Evolutionary conservation across 2,888 invertebrate genomes (phyloP).

Genomic region (Polyommatus icarus): DNA sequence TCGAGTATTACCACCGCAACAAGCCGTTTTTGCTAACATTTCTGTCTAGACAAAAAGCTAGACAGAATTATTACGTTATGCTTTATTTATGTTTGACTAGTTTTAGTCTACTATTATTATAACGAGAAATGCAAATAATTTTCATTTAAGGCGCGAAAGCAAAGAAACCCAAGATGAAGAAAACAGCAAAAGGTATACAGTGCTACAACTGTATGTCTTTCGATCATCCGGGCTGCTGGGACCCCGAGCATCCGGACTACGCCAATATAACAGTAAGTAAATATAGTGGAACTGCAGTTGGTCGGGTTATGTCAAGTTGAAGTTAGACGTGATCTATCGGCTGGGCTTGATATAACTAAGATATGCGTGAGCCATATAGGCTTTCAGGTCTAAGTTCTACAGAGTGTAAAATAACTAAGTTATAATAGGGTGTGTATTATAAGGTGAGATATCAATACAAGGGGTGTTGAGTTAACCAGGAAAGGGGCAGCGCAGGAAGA

Average conservation of each 20-base stretch:
- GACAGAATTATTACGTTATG: background rate
- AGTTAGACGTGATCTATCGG: no score
- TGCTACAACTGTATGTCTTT: constrained; percentile 75
- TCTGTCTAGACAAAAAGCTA: background rate
- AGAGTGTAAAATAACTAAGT: no score
- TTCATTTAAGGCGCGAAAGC: constrained; percentile 55
- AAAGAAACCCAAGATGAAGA: constrained; percentile 68
- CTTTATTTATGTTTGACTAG: background rate
- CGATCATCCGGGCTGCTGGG: constrained; percentile 77
- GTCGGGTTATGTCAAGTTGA: no score
- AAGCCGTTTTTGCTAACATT: background rate
- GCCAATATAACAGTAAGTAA: constrained; percentile 65
- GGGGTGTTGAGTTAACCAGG: no score
- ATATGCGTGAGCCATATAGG: no score
- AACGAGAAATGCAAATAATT: background rate
- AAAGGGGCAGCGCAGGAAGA: no score
- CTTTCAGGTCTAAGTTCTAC: no score
- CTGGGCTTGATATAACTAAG: no score
- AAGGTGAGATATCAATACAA: no score
- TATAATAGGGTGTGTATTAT: no score
- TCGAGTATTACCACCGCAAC: background rate
- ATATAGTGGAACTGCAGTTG: background rate
- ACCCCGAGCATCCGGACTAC: constrained; percentile 73
- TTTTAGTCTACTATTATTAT: background rate
- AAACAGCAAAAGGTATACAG: constrained; percentile 69